Evolutionary conservation across 2,888 invertebrate genomes (phyloP), one percentile per base, ranked within the genome.

Genomic region (Venusia cambrica): DNA sequence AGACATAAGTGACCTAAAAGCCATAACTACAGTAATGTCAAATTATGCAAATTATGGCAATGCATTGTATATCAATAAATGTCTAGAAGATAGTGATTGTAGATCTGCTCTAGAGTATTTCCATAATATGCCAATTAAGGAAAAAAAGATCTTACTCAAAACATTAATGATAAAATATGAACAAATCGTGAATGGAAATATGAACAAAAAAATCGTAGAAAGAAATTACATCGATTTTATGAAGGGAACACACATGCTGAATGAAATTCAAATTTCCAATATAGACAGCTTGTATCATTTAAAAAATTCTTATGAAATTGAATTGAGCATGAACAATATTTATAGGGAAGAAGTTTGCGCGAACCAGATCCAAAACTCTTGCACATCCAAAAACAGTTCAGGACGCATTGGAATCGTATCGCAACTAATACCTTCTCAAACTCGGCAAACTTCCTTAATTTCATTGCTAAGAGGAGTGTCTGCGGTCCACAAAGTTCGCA

Each of bases 221-320:
- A 70, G 73, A 50, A 87, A 81, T 51, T 87, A 83, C 41, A 62
- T 87, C 21, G 88, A 88, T 54, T 88, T 88, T 36, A 54, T 88
- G 15, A 87, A 84, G 51, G 81, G 83, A 3, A 74, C 77, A 6
- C 52, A 65, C 27, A 51, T 68, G 24, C 42, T 84, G 13, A 60
- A 64, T 50, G 49, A 62, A 11, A 58, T 58, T 39, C 63, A 80
- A 55, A 62, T 76, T 5, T 59, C 46, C 24, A 60, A 68, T 38
- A 49, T 84, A 39, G 75, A 83, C 61, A 75, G 69, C 30, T 48
- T 85, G 38, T 85, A 84, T 46, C 68, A 81, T 44, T 69, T 83
- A 12, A 87, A 85, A 53, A 78, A 83, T 55, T 77, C 76, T 0
- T 80, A 76, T 30, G 55, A 54, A 27, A 64, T 75, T 11, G 55